Percentiles rank a stretch among this genome's conserved stretches.
Evolutionary conservation across 2,797 vertebrate genomes (phyloP).

Genomic region (Fringilla coelebs): DNA sequence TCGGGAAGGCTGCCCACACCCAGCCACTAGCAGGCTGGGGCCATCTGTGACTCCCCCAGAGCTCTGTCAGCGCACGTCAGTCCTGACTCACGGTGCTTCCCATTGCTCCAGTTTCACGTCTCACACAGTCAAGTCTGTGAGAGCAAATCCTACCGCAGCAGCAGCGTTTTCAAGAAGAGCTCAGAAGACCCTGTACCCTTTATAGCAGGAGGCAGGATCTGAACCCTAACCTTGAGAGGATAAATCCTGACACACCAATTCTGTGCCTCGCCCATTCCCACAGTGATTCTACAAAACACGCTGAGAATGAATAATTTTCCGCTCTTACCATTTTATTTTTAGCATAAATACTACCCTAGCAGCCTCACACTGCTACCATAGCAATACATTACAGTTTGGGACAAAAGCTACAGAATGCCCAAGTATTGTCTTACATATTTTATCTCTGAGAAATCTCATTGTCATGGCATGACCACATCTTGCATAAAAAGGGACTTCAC

Average conservation of each 20-base stretch:
- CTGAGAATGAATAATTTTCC: neutral
- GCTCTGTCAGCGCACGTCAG: neutral
- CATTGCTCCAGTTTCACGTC: neutral
- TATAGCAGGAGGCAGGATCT: neutral
- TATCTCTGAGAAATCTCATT: neutral
- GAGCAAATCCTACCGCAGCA: neutral
- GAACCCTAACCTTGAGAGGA: neutral
- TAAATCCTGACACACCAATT: neutral
- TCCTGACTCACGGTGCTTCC: neutral
- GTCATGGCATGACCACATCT: neutral
- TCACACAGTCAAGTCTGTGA: neutral
- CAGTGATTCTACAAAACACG: neutral
- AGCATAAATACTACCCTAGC: constrained; percentile 18
- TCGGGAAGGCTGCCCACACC: neutral
- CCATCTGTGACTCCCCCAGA: neutral
- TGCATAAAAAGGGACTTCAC: neutral
- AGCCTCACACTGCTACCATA: constrained; percentile 33
- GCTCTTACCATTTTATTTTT: constrained; percentile 52
- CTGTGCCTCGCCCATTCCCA: neutral
- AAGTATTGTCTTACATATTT: neutral
- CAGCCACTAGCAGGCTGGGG: neutral
- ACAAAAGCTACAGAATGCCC: neutral
- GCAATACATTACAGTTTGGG: constrained; percentile 37
- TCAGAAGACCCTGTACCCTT: neutral
- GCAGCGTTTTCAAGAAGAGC: neutral